These are phyloP conservation scores for Platichthys stellatus DNA, from an alignment of 2,113 vertebrate species.

Conservation along the genomic window DNA sequence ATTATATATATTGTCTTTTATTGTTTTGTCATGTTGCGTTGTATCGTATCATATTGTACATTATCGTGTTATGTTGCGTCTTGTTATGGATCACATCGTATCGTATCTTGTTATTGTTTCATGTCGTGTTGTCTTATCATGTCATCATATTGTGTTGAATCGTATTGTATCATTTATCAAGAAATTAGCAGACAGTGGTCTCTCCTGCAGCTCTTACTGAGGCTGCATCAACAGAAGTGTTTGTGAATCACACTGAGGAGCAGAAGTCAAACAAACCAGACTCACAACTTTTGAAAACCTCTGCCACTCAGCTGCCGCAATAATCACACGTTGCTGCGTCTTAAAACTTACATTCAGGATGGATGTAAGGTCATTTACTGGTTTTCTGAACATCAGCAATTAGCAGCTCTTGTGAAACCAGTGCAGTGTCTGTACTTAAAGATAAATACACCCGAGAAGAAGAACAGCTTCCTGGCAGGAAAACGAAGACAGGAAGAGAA, in stretches of 20 bases:
- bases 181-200: background rate
- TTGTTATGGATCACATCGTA: too few relatives aligned
- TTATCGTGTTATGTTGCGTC: too few relatives aligned
- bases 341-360: constrained; percentile 29
- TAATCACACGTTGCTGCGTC: constrained; percentile 23
- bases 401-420: constrained; percentile 35
- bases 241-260: constrained; percentile 23
- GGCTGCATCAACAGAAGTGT: background rate
- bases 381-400: constrained; percentile 53
- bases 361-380: constrained; percentile 26
- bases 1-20: too few relatives aligned
- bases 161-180: too few relatives aligned
- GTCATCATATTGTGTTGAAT: too few relatives aligned
- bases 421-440: constrained; percentile 37
- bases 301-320: constrained; percentile 30
- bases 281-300: constrained; percentile 39
- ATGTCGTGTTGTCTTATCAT: too few relatives aligned
- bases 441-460: constrained; percentile 5
- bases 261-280: constrained; percentile 44
- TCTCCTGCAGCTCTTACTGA: background rate
- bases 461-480: constrained; percentile 13
- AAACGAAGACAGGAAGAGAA: constrained; percentile 2
- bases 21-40: too few relatives aligned
- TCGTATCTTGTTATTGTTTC: too few relatives aligned
- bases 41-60: too few relatives aligned